These are phyloP conservation scores for Drosophila insularis DNA, from an alignment of 1,140 invertebrate species.

Conservation along the genomic window DNA sequence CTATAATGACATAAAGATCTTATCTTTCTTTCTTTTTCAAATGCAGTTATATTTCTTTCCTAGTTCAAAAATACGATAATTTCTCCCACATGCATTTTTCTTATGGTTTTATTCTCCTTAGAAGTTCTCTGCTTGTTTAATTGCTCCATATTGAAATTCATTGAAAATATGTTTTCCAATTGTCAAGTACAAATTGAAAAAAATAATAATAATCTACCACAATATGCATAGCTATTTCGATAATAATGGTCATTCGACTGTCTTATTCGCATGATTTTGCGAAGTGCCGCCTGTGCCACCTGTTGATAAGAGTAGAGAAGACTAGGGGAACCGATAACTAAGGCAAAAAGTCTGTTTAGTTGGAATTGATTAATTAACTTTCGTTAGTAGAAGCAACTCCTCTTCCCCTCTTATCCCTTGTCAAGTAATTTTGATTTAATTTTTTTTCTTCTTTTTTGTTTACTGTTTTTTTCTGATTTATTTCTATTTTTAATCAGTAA, in stretches of 20 bases:
- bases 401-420: not conserved
- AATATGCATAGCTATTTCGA: conserved; percentile 26
- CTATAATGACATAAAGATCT: too few relatives aligned
- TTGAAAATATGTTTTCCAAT: too few relatives aligned
- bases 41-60: too few relatives aligned
- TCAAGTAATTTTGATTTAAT: not conserved
- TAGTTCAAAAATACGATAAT: too few relatives aligned
- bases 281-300: conserved; percentile 13
- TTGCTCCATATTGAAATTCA: too few relatives aligned
- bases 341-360: conserved; percentile 9
- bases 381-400: conserved; percentile 4
- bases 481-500: conserved; percentile 58
- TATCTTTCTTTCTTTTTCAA: too few relatives aligned
- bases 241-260: conserved; percentile 42
- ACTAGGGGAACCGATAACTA: conserved; percentile 22
- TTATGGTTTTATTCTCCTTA: too few relatives aligned
- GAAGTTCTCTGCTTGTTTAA: too few relatives aligned
- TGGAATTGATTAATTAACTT: conserved; percentile 49
- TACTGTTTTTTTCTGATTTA: not conserved
- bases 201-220: not conserved
- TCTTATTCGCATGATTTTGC: not conserved
- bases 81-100: too few relatives aligned
- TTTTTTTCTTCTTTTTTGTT: not conserved
- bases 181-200: not conserved
- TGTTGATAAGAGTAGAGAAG: conserved; percentile 29